Evolutionary conservation across 1,140 invertebrate genomes (phyloP).

Genomic region (Cotesia glomerata): DNA sequence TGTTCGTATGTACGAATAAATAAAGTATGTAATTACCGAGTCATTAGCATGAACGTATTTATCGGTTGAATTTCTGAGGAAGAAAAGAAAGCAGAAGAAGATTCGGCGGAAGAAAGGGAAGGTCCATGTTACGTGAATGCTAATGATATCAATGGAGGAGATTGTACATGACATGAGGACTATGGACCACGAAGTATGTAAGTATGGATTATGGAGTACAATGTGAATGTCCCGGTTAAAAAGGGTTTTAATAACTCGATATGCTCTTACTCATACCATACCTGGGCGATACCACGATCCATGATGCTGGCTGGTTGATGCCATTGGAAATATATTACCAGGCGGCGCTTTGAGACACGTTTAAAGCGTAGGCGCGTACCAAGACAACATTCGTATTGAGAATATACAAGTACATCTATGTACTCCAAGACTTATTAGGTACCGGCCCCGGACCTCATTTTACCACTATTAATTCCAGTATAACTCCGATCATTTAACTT

Average conservation of each 20-base stretch:
- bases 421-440: constrained; percentile 44
- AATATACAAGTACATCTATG: background rate
- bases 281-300: background rate
- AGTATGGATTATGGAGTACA: background rate
- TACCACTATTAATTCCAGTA: constrained; percentile 29
- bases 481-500: constrained; percentile 31
- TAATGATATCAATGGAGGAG: background rate
- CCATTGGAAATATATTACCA: constrained; percentile 40
- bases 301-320: constrained; percentile 4
- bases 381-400: constrained; percentile 26
- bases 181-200: background rate
- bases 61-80: background rate
- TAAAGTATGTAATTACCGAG: background rate
- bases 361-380: constrained; percentile 25
- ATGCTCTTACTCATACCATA: constrained; percentile 18
- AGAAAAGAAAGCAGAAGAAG: background rate
- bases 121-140: background rate
- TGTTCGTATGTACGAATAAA: constrained; percentile 23
- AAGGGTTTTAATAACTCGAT: constrained; percentile 7
- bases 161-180: background rate
- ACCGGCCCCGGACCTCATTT: constrained; percentile 40
- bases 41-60: background rate
- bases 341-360: constrained; percentile 40
- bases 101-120: background rate
- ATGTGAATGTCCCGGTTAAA: background rate